Base-by-base conservation (phyloP, 53 echinoderm and acorn worm species). In the Apostichopus leukothele region DNA sequence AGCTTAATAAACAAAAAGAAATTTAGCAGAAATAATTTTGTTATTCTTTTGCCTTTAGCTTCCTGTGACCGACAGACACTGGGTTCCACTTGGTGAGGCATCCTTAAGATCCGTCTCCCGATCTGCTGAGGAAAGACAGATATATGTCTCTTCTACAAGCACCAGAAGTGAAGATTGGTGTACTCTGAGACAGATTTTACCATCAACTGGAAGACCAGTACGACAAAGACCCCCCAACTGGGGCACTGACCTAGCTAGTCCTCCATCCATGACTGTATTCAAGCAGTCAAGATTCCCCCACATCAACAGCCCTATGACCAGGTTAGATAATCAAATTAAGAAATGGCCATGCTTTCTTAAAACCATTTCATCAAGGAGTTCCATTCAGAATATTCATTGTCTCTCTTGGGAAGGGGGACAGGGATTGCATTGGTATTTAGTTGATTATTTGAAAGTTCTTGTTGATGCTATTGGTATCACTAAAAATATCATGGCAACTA, bases 271-370 rank as follows among this genome's bases (percentile, higher is more conserved):
- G 94, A 88, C 89, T 5, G 78, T 86, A 66, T 53, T 68, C 22
- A 95, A 93, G 79, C 94, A 97, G 89, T 87, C 86, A 5, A 89
- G 98, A 75, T 94, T 95, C 75, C 98, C 98, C 6, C 98, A 97
- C 74, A 85, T 95, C 59, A 97, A 97, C 90, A 97, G 98, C 76
- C 98, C 98, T 61, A 97, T 97, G 98, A 97, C 98, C 68, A 97
- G 95, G 98, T 97, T 90, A 67, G 76, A 57, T 39, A 39, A 39
- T 39, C 39, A 39, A 39, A 39, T 39, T 39, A 39, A 39, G 39
- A 39, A 3, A 39, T 39, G 39, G 3, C 39, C 39, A 63, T 63
- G 63, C 8, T 39, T 39, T 39, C 39, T 39, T 39, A 39, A 39
- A 39, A 39, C 3, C 39, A 39, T 39, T 39, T 39, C 39, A 39